Evolutionary conservation across 2,888 invertebrate genomes (phyloP).

Genomic region (Drosophila stalkeri): DNA sequence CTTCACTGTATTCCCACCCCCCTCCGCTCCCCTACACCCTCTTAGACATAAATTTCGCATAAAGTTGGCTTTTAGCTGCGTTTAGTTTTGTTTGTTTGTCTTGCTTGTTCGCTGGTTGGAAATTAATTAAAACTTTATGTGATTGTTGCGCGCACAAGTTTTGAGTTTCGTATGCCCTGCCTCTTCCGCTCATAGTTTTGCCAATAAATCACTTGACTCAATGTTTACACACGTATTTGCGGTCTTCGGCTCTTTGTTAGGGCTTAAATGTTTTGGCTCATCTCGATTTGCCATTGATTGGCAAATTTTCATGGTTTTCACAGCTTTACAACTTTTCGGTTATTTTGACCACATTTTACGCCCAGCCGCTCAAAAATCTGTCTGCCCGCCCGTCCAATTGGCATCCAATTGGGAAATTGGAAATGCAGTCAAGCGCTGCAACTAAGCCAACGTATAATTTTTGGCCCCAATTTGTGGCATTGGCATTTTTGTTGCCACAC

Average conservation of each 20-base stretch:
- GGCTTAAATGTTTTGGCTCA: conserved; percentile 37
- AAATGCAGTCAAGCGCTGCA: conserved; percentile 43
- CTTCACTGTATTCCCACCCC: conserved; percentile 43
- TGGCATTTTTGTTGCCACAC: conserved; percentile 13
- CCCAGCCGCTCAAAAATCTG: conserved; percentile 19
- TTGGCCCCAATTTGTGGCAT: conserved; percentile 34
- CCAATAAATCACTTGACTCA: conserved; percentile 43
- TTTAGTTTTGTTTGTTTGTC: conserved; percentile 53
- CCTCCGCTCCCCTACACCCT: neutral
- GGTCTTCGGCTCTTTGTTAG: neutral
- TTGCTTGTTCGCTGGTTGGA: conserved; percentile 62
- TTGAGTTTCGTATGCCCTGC: conserved; percentile 6
- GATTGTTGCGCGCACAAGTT: conserved; percentile 68
- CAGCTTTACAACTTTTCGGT: conserved; percentile 13
- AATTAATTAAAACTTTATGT: conserved; percentile 78
- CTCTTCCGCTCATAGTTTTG: conserved; percentile 13
- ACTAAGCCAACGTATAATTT: conserved; percentile 13
- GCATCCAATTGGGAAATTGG: conserved; percentile 37
- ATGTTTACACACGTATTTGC: conserved; percentile 47
- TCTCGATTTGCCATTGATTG: conserved; percentile 31
- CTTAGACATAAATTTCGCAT: conserved; percentile 48
- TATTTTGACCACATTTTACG: conserved; percentile 5
- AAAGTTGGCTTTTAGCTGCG: conserved; percentile 52
- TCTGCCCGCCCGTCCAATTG: conserved; percentile 8
- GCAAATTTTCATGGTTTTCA: conserved; percentile 15